Conservation (phyloP, 2,888 invertebrate genomes). For the Oxyteleia sp. region DNA sequence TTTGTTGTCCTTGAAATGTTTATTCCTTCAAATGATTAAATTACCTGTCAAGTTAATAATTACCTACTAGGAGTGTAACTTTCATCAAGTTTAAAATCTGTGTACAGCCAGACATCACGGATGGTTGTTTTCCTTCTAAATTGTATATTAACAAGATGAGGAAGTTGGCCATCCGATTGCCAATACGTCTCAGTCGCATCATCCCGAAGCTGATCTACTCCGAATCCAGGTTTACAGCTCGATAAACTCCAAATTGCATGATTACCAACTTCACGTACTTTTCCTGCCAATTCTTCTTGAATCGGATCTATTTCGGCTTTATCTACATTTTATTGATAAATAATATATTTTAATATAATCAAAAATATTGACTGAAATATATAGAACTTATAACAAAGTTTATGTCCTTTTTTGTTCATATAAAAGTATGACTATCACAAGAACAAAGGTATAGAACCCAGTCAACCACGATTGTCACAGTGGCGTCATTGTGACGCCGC, state of each 20-base stretch:
- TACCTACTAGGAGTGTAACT: conserved; percentile 98
- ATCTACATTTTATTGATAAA: conserved; percentile 89
- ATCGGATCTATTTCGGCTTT: conserved; percentile 89
- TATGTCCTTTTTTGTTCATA: too few relatives aligned
- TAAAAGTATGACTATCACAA: too few relatives aligned
- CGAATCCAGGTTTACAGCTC: conserved; percentile 99
- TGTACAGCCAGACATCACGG: conserved; percentile 98
- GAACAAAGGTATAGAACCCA: too few relatives aligned
- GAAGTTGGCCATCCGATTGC: conserved; percentile 99
- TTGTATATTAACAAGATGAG: conserved; percentile 98
- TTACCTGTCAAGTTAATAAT: too few relatives aligned
- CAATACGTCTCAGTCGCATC: conserved; percentile 99
- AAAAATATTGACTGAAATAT: too few relatives aligned
- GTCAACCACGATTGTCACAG: too few relatives aligned
- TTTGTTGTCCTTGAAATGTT: too few relatives aligned
- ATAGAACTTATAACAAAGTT: too few relatives aligned
- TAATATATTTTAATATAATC: too few relatives aligned
- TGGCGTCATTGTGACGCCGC: too few relatives aligned
- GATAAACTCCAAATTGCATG: conserved; percentile 99
- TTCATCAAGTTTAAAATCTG: conserved; percentile 99
- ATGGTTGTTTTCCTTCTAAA: conserved; percentile 98
- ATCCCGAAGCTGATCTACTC: conserved; percentile 98
- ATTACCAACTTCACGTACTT: conserved; percentile 94
- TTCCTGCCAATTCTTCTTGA: conserved; percentile 89
- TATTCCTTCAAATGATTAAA: too few relatives aligned